Percentiles rank a stretch among this genome's conserved stretches.
phyloP scores from a whole-genome alignment of 2,113 vertebrate species.

The Stegastes partitus region DNA sequence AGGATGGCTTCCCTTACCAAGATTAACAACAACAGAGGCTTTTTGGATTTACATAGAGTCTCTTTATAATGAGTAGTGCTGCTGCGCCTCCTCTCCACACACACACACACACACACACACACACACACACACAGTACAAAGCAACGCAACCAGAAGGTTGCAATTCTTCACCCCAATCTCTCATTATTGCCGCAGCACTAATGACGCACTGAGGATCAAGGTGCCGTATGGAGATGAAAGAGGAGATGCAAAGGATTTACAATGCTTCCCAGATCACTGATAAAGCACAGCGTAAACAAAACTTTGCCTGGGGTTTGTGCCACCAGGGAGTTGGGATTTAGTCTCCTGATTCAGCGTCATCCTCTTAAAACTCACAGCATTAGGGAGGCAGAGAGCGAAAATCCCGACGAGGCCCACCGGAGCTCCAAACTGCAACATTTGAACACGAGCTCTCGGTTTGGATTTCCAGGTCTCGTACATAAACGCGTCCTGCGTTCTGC shows the following conservation, averaged over 20 bases:
- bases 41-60: constrained; percentile 69
- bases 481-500: not conserved
- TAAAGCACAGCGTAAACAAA: constrained; percentile 77
- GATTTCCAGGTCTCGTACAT: constrained; percentile 35
- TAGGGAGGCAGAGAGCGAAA: constrained; percentile 46
- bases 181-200: constrained; percentile 71
- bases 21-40: constrained; percentile 72
- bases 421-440: constrained; percentile 59
- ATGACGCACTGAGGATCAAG: constrained; percentile 75
- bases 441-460: constrained; percentile 33
- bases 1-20: constrained; percentile 51
- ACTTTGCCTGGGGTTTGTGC: constrained; percentile 66
- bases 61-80: constrained; percentile 61
- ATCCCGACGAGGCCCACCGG: constrained; percentile 59
- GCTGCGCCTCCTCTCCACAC: not conserved
- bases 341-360: constrained; percentile 65
- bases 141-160: constrained; percentile 61
- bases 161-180: constrained; percentile 66
- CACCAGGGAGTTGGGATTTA: constrained; percentile 69
- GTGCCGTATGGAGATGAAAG: constrained; percentile 77
- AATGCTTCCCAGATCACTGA: constrained; percentile 77
- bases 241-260: constrained; percentile 75
- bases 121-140: constrained; percentile 11
- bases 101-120: not conserved
- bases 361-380: constrained; percentile 62